phyloP scores from a whole-genome alignment of 2,888 invertebrate species.

The Ctenicera cuprea region DNA sequence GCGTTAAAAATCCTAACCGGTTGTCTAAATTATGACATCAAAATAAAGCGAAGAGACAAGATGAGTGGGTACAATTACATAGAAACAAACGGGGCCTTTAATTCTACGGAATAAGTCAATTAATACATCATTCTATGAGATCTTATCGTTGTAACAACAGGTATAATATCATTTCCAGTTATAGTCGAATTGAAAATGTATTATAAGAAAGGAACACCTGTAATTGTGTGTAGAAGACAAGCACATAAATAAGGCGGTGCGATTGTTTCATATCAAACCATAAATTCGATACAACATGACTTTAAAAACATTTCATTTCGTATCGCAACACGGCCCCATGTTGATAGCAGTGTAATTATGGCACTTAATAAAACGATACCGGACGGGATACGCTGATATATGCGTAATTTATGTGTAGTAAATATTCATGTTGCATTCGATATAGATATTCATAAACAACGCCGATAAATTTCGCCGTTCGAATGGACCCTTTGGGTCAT shows the following conservation, averaged over 20 bases:
- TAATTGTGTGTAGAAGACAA: conserved; percentile 56
- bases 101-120: conserved; percentile 46
- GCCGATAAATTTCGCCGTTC: conserved; percentile 60
- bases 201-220: conserved; percentile 58
- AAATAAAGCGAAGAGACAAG: conserved; percentile 16
- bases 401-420: conserved; percentile 60
- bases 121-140: conserved; percentile 61
- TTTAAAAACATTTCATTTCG: conserved; percentile 61
- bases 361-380: conserved; percentile 60
- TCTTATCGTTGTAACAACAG: conserved; percentile 59
- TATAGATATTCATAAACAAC: conserved; percentile 62
- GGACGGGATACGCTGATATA: conserved; percentile 57
- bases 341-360: conserved; percentile 61
- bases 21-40: conserved; percentile 31
- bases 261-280: conserved; percentile 62
- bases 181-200: conserved; percentile 49
- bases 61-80: conserved; percentile 21
- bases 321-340: conserved; percentile 60
- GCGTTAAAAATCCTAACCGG: background rate
- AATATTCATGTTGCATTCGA: conserved; percentile 63
- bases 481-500: conserved; percentile 44
- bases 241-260: conserved; percentile 57
- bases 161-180: conserved; percentile 54
- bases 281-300: conserved; percentile 60
- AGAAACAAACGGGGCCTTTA: conserved; percentile 35